phyloP scores from a whole-genome alignment of 2,113 vertebrate species.

The Sturnus vulgaris region DNA sequence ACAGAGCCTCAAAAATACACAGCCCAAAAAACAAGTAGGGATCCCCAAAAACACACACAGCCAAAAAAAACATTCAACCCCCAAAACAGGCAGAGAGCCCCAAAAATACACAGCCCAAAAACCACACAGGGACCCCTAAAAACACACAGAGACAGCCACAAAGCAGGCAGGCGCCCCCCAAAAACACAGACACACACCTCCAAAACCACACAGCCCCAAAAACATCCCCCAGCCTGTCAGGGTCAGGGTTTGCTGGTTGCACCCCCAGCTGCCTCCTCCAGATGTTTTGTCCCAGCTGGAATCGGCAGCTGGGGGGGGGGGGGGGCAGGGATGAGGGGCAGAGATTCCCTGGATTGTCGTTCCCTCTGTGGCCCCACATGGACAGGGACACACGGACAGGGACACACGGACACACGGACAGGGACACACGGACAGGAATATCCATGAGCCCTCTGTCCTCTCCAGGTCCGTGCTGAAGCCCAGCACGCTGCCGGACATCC shows the following conservation, averaged over 20 bases:
- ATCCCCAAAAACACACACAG: neutral
- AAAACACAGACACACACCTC: neutral
- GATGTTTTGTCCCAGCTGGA: neutral
- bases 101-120: too few relatives aligned
- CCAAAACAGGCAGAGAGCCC: too few relatives aligned
- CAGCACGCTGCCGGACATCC: conserved; percentile 67
- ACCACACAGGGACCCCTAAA: neutral
- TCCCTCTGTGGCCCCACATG: neutral
- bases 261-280: neutral
- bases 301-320: neutral
- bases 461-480: conserved; percentile 68
- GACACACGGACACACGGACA: too few relatives aligned
- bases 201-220: neutral
- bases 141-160: too few relatives aligned
- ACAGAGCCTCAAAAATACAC: neutral
- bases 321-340: too few relatives aligned
- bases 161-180: neutral
- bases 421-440: too few relatives aligned
- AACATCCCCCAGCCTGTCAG: neutral
- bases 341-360: fast-evolving
- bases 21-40: neutral
- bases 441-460: neutral
- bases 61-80: neutral
- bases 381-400: too few relatives aligned
- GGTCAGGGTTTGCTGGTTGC: neutral